A percentile compares a stretch with the other conserved stretches of the same genome.
These are phyloP conservation scores for Andrena trimmerana DNA, from an alignment of 2,888 invertebrate genomes.

Conservation along the genomic window DNA sequence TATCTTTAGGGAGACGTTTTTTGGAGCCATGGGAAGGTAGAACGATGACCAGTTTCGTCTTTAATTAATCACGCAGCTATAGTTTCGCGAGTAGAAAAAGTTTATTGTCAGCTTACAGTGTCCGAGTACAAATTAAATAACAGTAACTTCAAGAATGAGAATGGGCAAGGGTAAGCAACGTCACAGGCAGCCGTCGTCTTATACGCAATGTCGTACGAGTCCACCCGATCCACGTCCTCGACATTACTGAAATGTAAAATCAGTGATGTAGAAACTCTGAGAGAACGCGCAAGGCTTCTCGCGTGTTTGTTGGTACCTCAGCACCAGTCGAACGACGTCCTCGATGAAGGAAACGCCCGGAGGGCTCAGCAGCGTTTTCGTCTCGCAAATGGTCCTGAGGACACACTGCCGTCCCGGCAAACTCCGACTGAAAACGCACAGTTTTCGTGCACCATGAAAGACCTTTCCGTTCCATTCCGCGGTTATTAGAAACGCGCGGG, in stretches of 20 bases:
- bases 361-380: conserved; percentile 86
- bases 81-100: neutral
- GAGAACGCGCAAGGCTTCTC: too few relatives aligned
- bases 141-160: conserved; percentile 80
- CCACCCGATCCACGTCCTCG: conserved; percentile 64
- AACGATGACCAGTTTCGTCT: too few relatives aligned
- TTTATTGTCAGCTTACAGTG: conserved; percentile 40
- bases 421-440: conserved; percentile 86
- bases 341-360: conserved; percentile 89
- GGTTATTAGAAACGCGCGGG: neutral
- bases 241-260: conserved; percentile 72
- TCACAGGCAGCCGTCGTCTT: conserved; percentile 73
- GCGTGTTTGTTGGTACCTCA: conserved; percentile 85
- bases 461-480: neutral
- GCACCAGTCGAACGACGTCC: conserved; percentile 88
- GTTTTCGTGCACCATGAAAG: neutral
- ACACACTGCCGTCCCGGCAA: conserved; percentile 89
- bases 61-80: too few relatives aligned
- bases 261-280: neutral
- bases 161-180: conserved; percentile 78
- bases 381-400: conserved; percentile 90
- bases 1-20: neutral
- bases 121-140: conserved; percentile 62
- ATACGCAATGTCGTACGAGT: conserved; percentile 80
- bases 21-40: neutral